Evolutionary conservation across 2,113 vertebrate genomes (phyloP).

Genomic region (Burhinus bistriatus): DNA sequence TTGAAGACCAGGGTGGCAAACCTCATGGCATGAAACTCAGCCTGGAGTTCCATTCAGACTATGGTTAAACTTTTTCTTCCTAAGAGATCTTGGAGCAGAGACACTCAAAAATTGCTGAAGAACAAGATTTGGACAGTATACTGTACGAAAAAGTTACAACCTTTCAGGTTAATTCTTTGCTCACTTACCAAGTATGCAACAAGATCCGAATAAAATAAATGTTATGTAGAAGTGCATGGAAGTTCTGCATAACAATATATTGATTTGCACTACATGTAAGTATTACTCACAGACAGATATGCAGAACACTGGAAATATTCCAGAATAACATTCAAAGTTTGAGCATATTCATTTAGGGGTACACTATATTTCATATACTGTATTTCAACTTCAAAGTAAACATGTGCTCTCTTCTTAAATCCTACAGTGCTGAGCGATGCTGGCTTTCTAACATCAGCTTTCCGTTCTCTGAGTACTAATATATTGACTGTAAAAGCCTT

Average conservation of each 20-base stretch:
- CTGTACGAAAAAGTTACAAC: neutral
- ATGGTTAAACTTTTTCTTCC: neutral
- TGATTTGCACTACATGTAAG: neutral
- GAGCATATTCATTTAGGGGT: neutral
- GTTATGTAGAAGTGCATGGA: neutral
- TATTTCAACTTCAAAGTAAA: neutral
- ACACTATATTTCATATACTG: too few species aligned
- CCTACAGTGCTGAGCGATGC: fast-evolving
- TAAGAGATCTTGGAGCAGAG: neutral
- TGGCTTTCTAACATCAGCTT: neutral
- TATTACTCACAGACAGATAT: neutral
- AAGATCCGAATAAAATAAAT: neutral
- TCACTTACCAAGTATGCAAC: neutral
- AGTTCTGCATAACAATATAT: neutral
- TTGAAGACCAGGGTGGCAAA: neutral
- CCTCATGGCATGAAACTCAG: neutral
- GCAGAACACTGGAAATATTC: neutral
- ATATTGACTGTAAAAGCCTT: neutral
- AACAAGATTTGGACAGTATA: neutral
- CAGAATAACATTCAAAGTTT: neutral
- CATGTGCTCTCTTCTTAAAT: neutral
- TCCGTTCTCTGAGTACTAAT: neutral
- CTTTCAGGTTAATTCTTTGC: neutral
- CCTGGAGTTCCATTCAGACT: neutral
- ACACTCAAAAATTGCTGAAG: neutral